Conservation (phyloP, 2,888 invertebrate species). For the Pristionchus entomophagus region DNA sequence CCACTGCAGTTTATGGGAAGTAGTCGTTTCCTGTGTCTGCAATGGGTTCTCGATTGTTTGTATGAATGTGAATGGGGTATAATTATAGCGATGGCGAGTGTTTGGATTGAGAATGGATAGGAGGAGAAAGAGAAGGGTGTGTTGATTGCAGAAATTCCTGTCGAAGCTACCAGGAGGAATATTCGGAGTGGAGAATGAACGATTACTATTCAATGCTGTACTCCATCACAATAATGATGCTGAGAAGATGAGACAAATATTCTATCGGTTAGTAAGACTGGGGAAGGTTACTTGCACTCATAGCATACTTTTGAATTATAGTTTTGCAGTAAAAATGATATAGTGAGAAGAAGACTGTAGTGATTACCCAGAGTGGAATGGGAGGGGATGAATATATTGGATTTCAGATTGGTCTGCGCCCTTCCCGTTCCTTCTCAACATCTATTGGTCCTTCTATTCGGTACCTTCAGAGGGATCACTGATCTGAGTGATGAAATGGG, state of each 20-base stretch:
- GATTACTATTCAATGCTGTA: constrained; percentile 90
- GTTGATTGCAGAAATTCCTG: constrained; percentile 85
- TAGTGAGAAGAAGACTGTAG: too few relatives aligned
- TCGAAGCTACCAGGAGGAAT: constrained; percentile 96
- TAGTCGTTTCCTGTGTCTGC: background rate
- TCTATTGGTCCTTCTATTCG: constrained; percentile 93
- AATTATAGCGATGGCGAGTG: background rate
- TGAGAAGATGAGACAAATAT: constrained; percentile 89
- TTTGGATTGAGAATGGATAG: constrained; percentile 19
- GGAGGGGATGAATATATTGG: background rate
- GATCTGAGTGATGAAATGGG: constrained; percentile 89
- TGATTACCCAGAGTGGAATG: background rate
- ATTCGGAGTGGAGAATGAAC: constrained; percentile 92
- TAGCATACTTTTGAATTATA: too few relatives aligned
- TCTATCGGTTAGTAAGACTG: constrained; percentile 86
- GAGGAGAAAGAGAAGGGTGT: background rate
- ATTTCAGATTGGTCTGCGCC: constrained; percentile 87
- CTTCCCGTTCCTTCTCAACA: constrained; percentile 90
- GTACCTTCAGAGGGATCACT: constrained; percentile 95
- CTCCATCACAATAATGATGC: constrained; percentile 84
- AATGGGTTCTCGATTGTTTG: constrained; percentile 9
- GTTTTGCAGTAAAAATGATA: too few relatives aligned
- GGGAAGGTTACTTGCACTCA: too few relatives aligned
- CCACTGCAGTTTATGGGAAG: background rate
- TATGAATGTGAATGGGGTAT: background rate